phyloP scores from a whole-genome alignment of 2,113 vertebrate species.

The Burhinus oedicnemus region DNA sequence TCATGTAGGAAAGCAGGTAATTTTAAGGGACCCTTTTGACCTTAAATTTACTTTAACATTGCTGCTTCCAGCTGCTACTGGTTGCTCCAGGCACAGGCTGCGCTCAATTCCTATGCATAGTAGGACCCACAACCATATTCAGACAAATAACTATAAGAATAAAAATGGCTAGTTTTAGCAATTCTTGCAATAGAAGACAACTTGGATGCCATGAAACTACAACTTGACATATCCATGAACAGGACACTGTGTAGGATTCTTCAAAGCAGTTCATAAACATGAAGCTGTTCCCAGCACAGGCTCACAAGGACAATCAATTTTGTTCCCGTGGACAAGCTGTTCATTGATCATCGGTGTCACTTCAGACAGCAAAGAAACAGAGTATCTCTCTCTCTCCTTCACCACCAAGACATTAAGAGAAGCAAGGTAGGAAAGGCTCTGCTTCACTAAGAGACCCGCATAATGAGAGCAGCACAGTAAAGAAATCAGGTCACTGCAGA shows the following conservation, averaged over 20 bases:
- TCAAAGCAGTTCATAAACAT: slow-evolving; percentile 23
- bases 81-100: neutral
- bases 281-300: neutral
- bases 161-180: neutral
- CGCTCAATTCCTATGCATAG: neutral
- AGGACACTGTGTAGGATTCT: neutral
- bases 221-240: neutral
- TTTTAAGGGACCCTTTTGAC: neutral
- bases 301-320: slow-evolving; percentile 22
- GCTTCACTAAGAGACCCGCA: neutral
- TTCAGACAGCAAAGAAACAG: neutral
- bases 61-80: neutral
- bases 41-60: neutral
- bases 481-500: neutral
- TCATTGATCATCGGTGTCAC: neutral
- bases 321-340: neutral
- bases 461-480: neutral
- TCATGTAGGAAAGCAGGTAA: neutral
- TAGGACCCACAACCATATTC: neutral
- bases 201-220: neutral
- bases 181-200: neutral
- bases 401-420: neutral
- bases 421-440: neutral
- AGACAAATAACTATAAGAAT: neutral
- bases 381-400: neutral